Evolutionary conservation across 2,797 vertebrate species (phyloP), one percentile per base, ranked within the genome.

Genomic region (Triplophysa bombifrons): DNA sequence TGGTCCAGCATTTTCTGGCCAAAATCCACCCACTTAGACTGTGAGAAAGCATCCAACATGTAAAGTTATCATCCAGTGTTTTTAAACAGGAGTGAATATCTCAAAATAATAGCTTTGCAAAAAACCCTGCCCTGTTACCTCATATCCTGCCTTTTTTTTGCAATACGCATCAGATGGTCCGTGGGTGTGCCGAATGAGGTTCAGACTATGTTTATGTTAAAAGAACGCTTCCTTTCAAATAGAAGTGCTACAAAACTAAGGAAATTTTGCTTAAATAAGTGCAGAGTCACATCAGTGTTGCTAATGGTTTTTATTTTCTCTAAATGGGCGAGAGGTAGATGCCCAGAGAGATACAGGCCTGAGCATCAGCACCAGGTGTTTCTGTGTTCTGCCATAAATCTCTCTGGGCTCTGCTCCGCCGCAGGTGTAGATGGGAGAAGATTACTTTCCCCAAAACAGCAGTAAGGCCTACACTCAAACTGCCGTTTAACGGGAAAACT

Each of bases 401-500:
- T 89, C 88, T 79, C 80, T 81, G 80, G 76, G 22, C 86, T 66
- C 51, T 74, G 85, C 85, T 72, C 84, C 77, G 88, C 88, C 90
- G 91, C 90, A 92, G 90, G 90, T 92, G 90, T 82, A 76, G 74
- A 76, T 76, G 34, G 83, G 87, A 86, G 87, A 87, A 90, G 90
- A 92, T 93, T 91, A 92, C 85, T 90, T 90, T 90, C 85, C 86
- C 85, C 87, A 85, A 89, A 92, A 90, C 87, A 85, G 84, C 50
- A 82, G 88, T 84, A 85, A 72, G 87, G 89, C 86, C 90, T 89
- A 88, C 78, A 85, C 84, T 87, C 86, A 90, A 91, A 77, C 86
- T 89, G 83, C 82, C 84, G 41, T 92, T 93, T 92, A 92, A 86
- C 88, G 83, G 86, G 86, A 90, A 89, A 92, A 91, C 90, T 88